Percentiles rank a stretch among this genome's conserved stretches.
These are phyloP conservation scores for Meteorus cinctellus DNA, from an alignment of 2,888 invertebrate species.

Conservation along the genomic window DNA sequence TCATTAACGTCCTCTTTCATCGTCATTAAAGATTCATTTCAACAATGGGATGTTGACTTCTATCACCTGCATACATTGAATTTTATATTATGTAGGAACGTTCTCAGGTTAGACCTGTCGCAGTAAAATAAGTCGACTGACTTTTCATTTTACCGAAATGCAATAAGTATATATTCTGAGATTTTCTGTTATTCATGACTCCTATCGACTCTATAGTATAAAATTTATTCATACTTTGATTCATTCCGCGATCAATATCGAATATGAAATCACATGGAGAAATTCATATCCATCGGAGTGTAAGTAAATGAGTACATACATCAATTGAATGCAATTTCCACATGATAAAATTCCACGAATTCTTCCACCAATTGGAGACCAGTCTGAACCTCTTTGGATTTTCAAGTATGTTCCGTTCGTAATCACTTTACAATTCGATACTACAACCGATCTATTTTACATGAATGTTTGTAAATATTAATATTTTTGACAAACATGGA, in stretches of 20 bases:
- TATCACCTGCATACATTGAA: neutral
- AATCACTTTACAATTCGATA: neutral
- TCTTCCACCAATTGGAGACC: conserved; percentile 30
- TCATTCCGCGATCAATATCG: conserved; percentile 15
- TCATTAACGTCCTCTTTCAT: conserved; percentile 53
- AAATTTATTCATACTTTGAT: neutral
- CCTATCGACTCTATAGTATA: neutral
- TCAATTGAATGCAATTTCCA: conserved; percentile 43
- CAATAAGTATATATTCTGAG: neutral
- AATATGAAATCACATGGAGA: conserved; percentile 34
- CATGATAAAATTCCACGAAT: conserved; percentile 24
- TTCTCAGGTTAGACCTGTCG: too few species aligned
- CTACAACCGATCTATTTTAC: neutral
- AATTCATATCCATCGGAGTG: conserved; percentile 27
- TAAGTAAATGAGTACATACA: conserved; percentile 45
- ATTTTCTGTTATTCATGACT: neutral
- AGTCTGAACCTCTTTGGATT: neutral
- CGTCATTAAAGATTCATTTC: conserved; percentile 36
- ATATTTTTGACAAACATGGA: too few species aligned
- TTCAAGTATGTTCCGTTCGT: neutral
- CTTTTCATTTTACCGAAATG: neutral
- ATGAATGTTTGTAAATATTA: too few species aligned
- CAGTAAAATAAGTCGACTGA: neutral
- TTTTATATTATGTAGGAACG: neutral
- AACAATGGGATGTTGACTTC: conserved; percentile 13